Conservation (phyloP, 1,140 invertebrate genomes). For the Oreohelix idahoensis region DNA sequence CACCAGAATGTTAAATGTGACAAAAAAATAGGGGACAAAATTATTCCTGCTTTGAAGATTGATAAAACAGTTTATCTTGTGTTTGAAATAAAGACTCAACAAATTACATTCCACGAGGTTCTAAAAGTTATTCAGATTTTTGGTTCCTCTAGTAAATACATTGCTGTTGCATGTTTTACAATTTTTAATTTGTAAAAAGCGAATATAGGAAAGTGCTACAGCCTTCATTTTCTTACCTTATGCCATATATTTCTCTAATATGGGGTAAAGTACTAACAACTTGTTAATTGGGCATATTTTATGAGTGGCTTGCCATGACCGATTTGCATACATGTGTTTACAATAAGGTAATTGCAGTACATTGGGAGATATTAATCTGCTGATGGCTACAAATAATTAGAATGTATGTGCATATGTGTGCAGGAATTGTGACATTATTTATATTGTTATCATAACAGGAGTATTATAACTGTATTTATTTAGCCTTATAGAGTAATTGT, state of each 20-base stretch:
- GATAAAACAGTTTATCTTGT: too few species aligned
- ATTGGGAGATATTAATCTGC: background rate
- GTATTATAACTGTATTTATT: conserved; percentile 4
- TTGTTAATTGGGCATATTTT: background rate
- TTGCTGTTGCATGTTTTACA: too few species aligned
- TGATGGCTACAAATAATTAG: background rate
- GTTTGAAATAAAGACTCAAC: too few species aligned
- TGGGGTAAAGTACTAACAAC: background rate
- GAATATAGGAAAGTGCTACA: too few species aligned
- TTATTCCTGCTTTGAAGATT: too few species aligned
- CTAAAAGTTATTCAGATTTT: too few species aligned
- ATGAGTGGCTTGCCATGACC: background rate
- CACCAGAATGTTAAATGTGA: too few species aligned
- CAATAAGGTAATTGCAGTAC: background rate
- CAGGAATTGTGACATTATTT: background rate
- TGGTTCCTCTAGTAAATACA: too few species aligned
- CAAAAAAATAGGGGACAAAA: too few species aligned
- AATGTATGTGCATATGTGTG: background rate
- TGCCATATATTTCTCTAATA: background rate
- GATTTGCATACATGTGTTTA: background rate
- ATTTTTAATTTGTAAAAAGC: too few species aligned
- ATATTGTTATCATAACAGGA: background rate
- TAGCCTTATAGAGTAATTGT: background rate
- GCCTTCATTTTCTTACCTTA: too few species aligned
- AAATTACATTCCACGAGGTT: too few species aligned